A percentile compares a stretch with the other conserved stretches of the same genome.
These are phyloP conservation scores for Entelurus aequoreus DNA, from an alignment of 2,113 vertebrate genomes.

Conservation along the genomic window DNA sequence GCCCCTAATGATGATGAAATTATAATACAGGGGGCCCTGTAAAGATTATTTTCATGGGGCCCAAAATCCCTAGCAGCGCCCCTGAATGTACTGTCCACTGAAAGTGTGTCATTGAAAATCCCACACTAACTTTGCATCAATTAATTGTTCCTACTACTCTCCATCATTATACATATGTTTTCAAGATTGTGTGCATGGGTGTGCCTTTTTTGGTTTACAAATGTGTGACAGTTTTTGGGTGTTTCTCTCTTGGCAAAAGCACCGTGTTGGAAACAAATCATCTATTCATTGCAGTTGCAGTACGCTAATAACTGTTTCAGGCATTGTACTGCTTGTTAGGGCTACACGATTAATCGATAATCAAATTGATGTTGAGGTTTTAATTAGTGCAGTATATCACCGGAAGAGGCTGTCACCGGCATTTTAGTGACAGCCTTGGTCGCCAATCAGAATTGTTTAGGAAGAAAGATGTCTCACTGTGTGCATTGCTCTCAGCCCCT, in stretches of 20 bases:
- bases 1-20: no score
- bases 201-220: constrained; percentile 7
- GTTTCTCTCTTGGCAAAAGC: constrained; percentile 34
- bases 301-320: constrained; percentile 21
- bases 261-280: constrained; percentile 18
- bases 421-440: no score
- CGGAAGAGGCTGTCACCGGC: no score
- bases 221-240: constrained; percentile 25
- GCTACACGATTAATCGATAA: no score
- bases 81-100: constrained; percentile 1
- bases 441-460: no score
- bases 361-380: no score
- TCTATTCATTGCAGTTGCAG: constrained; percentile 2
- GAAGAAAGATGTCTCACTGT: no score
- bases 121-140: not conserved
- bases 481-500: no score
- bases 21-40: no score
- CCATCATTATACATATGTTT: not conserved
- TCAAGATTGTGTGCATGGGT: constrained; percentile 14
- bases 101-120: constrained; percentile 12
- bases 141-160: not conserved
- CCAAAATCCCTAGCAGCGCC: no score
- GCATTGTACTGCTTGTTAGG: constrained; percentile 1
- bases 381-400: no score
- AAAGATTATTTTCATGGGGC: no score